Evolutionary conservation across 2,888 invertebrate species (phyloP), one percentile per base, ranked within the genome.

Genomic region (Dynastes hyllus): DNA sequence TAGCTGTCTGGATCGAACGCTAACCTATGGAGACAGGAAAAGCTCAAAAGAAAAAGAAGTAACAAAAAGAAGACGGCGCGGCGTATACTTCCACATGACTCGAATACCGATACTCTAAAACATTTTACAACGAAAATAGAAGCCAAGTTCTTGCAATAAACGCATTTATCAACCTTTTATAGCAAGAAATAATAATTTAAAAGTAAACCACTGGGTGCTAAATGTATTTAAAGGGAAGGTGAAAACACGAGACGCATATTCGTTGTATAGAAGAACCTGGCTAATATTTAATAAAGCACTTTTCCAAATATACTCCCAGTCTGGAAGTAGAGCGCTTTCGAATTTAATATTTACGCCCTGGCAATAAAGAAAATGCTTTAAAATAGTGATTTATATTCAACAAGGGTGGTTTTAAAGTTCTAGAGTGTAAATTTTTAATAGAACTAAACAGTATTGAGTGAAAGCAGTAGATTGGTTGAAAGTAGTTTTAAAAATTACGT

Each of bases 261-360:
- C 63, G 32, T 32, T 5, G 63, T 63, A 29, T 40, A 4, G n/a
- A 40, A n/a, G 51, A 13, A 27, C 27, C 29, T 69, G 11, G 29
- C 29, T 50, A 69, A 69, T 69, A 69, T 69, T 69, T 69, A 69
- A 69, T 69, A 69, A 69, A 51, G 69, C 69, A 69, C 69, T 69
- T 69, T 69, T 69, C 69, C 51, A 69, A 53, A 69, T 69, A 69
- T 53, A 69, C 69, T 53, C 69, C 16, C 67, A 32, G 51, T 29
- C 37, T 9, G 51, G 67, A 69, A 69, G 22, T 69, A 51, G 51
- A 69, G 27, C 29, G 69, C 51, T 51, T 69, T 9, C 51, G 69
- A 69, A 69, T 51, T 69, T 51, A 69, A 69, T 69, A 69, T 69
- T 69, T 69, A 69, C 69, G 50, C 45, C 11, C 11, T 22, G 27